These are phyloP conservation scores for Rhagologus leucostigma DNA, from an alignment of 2,113 vertebrate genomes.

Conservation along the genomic window DNA sequence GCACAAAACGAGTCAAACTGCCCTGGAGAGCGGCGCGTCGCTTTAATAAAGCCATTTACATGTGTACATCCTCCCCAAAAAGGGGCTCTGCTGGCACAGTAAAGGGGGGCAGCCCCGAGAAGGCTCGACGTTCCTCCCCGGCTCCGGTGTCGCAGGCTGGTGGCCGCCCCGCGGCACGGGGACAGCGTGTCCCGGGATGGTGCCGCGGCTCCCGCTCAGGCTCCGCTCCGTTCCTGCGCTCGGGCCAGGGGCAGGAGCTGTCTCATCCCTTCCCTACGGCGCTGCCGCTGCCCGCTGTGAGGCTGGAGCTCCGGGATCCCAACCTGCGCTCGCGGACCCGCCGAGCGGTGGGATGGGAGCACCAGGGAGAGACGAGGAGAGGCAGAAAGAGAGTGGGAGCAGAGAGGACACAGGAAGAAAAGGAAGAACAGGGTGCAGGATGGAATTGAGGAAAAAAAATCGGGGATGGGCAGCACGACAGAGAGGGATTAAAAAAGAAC, in stretches of 20 bases:
- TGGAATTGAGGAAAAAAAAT: neutral
- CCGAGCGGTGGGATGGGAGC: neutral
- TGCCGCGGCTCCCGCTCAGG: neutral
- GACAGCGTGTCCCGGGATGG: neutral
- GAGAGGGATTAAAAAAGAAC: neutral
- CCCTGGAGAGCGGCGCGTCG: neutral
- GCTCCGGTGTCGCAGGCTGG: neutral
- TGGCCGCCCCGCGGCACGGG: neutral
- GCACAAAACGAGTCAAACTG: neutral
- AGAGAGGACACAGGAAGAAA: neutral
- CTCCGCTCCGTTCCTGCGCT: neutral
- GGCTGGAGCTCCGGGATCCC: neutral
- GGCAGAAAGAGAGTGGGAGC: neutral
- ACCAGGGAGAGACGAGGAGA: neutral
- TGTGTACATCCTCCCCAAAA: neutral
- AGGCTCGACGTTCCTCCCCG: neutral
- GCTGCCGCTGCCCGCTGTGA: neutral
- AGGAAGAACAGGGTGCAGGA: neutral
- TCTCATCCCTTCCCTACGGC: neutral
- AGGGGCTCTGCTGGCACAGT: neutral
- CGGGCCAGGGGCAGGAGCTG: neutral
- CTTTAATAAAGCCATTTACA: neutral
- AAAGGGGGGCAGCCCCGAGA: neutral
- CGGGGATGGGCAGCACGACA: neutral
- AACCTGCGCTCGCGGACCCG: fast-evolving